Evolutionary conservation across 1,140 invertebrate genomes (phyloP), one percentile per base, ranked within the genome.

Genomic region (Ceratina calcarata): DNA sequence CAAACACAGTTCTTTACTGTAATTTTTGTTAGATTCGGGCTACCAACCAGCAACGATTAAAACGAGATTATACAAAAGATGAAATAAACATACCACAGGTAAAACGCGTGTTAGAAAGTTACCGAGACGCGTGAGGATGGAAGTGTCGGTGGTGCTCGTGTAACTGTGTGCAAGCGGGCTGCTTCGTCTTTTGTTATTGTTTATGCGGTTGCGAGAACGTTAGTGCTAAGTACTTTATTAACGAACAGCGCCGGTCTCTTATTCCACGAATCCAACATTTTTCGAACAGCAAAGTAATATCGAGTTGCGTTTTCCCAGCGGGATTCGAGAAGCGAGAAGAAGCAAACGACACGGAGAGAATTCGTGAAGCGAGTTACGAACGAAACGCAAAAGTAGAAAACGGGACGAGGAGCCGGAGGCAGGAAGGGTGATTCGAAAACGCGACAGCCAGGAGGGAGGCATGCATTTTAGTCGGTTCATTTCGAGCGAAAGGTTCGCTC

Each of bases 1-100:
- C 91, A 92, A 92, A 91, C 90, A 91, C 91, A 92, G 91, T 92
- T 92, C 90, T 86, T 81, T 68, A 55, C 64, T 53, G 69, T 68
- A 57, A 45, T 45, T 68, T 78, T 82, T 84, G 76, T 86, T 85
- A 85, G 70, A 85, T 27, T 75, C 67, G 61, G 55, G 49, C 51
- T 66, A 85, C 78, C 84, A 85, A 85, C 66, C 79, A 85, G 51
- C 66, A 85, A 60, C 82, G 83, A 85, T 85, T 85, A 81, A 75
- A 77, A 77, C 69, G 72, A 72, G 49, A 69, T 76, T 72, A 80
- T 32, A 27, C 12, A 57, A 60, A 27, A 45, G 45, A 45, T 37
- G 64, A 57, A 67, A 81, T 55, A 75, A 85, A 85, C 61, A 64
- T 68, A 72, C 58, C 73, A 55, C 55, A 73, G 73, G 64, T 37